Base-by-base conservation (phyloP, 2,113 vertebrate species). In the Pteruthius melanotis region DNA sequence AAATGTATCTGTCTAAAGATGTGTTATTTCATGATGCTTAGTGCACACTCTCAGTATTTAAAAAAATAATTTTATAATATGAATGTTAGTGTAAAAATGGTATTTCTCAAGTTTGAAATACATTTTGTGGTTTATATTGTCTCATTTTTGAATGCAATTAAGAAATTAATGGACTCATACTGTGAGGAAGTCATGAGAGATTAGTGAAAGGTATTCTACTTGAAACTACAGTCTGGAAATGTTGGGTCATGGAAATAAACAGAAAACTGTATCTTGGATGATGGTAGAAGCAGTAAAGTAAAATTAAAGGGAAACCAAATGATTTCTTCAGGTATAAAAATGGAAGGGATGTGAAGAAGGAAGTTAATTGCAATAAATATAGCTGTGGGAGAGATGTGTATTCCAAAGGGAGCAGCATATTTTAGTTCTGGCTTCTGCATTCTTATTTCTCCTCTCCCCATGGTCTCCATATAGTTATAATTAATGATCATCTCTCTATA, bases 351-450 rank as follows among this genome's bases (percentile, higher is more conserved):
- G 24, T 89, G 92, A 83, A 88, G 69, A 90, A 90, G 90, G 90
- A 93, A 92, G 75, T 95, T 97, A 97, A 97, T 96, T 93, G 94
- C 94, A 91, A 83, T 97, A 97, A 96, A 94, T 88, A 44, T 80
- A 83, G 94, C 95, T 96, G 39, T 52, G 90, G 75, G 94, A 91
- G 80, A 90, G 90, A 68, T 33, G 39, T 30, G 71, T 86, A 60
- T 91, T 97, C 87, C 12, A 40, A 52, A 65, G 92, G 91, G 89
- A 95, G 80, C 87, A 35, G 69, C 63, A 27, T 70, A 59, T 93
- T 95, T 95, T 71, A 47, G 33, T 93, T 90, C 45, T 89, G 90
- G 81, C 81, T 94, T 68, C 37, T 77, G 77, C 80, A 57, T 76
- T 63, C 3, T 9, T 94, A 92, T 50, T 56, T 57, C 92, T 83